Base-by-base conservation (phyloP, 2,797 vertebrate species). In the Agapornis canus region DNA sequence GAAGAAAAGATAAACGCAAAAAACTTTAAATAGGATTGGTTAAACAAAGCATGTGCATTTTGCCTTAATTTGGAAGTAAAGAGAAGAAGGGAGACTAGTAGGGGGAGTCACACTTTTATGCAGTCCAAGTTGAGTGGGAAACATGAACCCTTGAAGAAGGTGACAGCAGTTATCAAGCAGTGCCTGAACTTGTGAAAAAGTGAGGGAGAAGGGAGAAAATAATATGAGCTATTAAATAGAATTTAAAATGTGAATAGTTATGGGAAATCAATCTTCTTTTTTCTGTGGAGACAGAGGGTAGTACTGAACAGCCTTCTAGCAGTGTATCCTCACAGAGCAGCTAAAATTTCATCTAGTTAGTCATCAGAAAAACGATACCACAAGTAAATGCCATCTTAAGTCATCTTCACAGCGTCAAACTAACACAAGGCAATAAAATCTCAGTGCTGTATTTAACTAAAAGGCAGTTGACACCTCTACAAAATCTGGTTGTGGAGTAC, bases 51-150 rank as follows among this genome's bases (percentile, higher is more conserved):
- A 7, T 42, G 32, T 0, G 2, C 65, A n/a, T 90, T 95, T 90
- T 93, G 49, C 63, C 77, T 91, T 92, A 78, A 75, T 92, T 92
- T 88, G 83, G 86, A 96, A 78, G 18, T 83, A 51, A 85, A 82
- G 43, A 77, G 11, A 15, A 77, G 31, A 47, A 72, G 63, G 77
- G 60, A 66, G 22, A 64, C 49, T 52, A 65, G 59, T 39, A 93
- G 49, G 10, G 35, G 54, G 31, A 79, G n/a, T 29, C 13, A 47
- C 35, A 17, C 21, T 54, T 15, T 40, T 61, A 12, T 15, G 22
- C 32, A n/a, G 8, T 57, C 25, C 31, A 85, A 60, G 16, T 13
- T 90, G 40, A 70, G 70, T 40, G 51, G 51, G 72, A 91, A 90
- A 37, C 51, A 29, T 8, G 15, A 73, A 70, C 26, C 27, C 27